Percentiles rank a stretch among this genome's conserved stretches.
phyloP scores from a whole-genome alignment of 2,113 vertebrate species.

The Brachirus orientalis region DNA sequence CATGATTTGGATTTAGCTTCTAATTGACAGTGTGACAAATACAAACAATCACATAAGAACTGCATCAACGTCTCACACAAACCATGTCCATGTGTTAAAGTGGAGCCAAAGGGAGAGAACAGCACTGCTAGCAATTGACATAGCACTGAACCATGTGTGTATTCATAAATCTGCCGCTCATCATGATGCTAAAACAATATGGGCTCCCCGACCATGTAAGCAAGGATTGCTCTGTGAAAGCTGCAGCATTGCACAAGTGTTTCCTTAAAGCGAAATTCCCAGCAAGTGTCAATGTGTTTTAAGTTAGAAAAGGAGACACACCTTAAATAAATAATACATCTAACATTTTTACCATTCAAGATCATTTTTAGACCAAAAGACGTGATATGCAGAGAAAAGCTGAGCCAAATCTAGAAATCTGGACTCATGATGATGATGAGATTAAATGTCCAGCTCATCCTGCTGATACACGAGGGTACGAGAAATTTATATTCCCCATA shows the following conservation, averaged over 20 bases:
- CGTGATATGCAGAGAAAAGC: too few relatives aligned
- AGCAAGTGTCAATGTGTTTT: neutral
- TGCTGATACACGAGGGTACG: too few relatives aligned
- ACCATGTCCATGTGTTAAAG: constrained; percentile 20
- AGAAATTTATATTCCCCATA: too few relatives aligned
- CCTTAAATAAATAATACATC: neutral
- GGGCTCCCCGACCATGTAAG: constrained; percentile 21
- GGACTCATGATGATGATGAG: too few relatives aligned
- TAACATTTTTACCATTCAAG: neutral
- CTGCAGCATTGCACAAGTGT: constrained; percentile 8
- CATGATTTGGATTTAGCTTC: neutral
- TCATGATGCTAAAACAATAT: constrained; percentile 46
- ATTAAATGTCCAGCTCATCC: neutral
- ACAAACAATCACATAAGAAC: neutral
- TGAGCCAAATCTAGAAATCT: too few relatives aligned
- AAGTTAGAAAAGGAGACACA: neutral
- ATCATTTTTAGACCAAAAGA: too few relatives aligned
- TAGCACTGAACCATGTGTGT: constrained; percentile 41
- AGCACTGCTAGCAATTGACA: constrained; percentile 48
- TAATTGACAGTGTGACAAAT: neutral
- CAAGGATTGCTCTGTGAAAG: constrained; percentile 19
- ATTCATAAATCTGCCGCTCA: constrained; percentile 50
- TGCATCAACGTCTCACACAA: constrained; percentile 26
- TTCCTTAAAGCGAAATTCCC: constrained; percentile 8
- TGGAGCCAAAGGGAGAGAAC: constrained; percentile 28